Percentiles rank a stretch among this genome's conserved stretches.
Evolutionary conservation across 2,888 invertebrate genomes (phyloP).

Genomic region (Oligia strigilis): DNA sequence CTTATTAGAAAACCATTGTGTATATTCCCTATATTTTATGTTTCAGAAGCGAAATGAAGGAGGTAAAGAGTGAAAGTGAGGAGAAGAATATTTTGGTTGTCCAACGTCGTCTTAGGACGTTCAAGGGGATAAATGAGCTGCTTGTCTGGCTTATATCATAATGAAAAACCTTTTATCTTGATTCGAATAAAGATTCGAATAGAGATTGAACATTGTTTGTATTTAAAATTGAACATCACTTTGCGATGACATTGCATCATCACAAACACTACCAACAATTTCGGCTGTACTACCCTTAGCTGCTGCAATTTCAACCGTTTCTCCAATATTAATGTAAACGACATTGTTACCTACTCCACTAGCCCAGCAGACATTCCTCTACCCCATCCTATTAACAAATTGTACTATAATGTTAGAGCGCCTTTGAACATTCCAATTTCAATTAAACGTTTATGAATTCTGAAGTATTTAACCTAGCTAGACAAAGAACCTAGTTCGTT

Average conservation of each 20-base stretch:
- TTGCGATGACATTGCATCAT: neutral
- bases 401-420: slow-evolving; percentile 20
- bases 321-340: slow-evolving; percentile 67
- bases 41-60: neutral
- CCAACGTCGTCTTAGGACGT: neutral
- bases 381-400: slow-evolving; percentile 36
- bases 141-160: neutral
- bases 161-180: neutral
- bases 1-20: neutral
- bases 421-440: slow-evolving; percentile 33
- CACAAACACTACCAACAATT: slow-evolving; percentile 10
- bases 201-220: neutral
- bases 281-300: slow-evolving; percentile 56
- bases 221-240: neutral
- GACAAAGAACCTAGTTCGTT: slow-evolving; percentile 5
- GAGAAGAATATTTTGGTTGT: neutral
- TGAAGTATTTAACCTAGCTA: slow-evolving; percentile 15
- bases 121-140: neutral
- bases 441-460: slow-evolving; percentile 41
- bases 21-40: neutral
- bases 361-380: slow-evolving; percentile 26
- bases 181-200: too few relatives aligned
- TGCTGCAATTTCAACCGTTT: slow-evolving; percentile 42
- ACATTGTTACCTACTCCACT: slow-evolving; percentile 10
- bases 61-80: neutral